Conservation (phyloP, 2,888 invertebrate species). For the Eudemis profundana region DNA sequence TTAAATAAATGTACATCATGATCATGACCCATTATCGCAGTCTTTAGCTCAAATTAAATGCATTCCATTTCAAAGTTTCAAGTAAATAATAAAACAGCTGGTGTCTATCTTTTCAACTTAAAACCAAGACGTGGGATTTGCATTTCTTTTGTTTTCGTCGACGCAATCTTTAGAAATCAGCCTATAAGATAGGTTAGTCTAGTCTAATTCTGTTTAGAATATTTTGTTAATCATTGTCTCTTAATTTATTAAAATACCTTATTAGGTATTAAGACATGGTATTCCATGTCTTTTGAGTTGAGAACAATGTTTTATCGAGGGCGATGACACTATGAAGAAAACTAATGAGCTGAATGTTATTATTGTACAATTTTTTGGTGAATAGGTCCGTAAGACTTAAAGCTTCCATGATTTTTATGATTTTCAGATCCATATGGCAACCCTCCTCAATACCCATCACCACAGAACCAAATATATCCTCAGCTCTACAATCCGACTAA, state of each 20-base stretch:
- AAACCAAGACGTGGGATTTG: background rate
- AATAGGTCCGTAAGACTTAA: background rate
- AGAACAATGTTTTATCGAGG: no score
- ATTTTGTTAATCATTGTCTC: no score
- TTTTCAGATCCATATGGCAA: constrained; percentile 70
- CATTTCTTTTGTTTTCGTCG: background rate
- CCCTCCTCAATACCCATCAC: constrained; percentile 65
- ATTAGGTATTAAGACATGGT: no score
- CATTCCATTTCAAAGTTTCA: background rate
- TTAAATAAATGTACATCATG: background rate
- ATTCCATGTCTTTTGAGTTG: no score
- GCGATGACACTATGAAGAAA: no score
- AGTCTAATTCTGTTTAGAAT: no score
- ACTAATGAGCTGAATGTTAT: no score
- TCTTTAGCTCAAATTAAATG: background rate
- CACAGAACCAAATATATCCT: constrained; percentile 70
- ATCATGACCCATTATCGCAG: background rate
- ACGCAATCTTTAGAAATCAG: background rate
- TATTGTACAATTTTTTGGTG: no score
- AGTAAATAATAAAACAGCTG: no score
- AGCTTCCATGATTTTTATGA: background rate
- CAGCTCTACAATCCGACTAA: constrained; percentile 66
- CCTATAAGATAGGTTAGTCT: no score
- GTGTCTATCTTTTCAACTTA: no score
- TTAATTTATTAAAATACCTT: no score